Conservation (phyloP, 2,888 invertebrate genomes). For the Hypomecis punctinalis region DNA sequence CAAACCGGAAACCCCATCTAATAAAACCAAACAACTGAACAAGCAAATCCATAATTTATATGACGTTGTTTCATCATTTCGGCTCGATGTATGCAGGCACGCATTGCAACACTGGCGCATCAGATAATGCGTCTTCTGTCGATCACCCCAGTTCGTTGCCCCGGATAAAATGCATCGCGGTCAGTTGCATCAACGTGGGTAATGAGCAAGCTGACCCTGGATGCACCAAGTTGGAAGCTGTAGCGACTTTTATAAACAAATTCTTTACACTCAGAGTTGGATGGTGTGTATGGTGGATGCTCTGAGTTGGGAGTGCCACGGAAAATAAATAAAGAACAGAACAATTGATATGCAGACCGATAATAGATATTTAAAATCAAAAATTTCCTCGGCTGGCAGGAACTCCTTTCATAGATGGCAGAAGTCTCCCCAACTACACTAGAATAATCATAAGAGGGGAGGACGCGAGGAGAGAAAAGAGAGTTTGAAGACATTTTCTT, state of each 20-base stretch:
- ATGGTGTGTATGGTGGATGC: too few relatives aligned
- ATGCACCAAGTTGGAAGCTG: constrained; percentile 10
- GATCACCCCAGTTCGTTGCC: constrained; percentile 65
- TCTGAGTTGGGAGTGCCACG: too few relatives aligned
- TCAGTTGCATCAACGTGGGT: constrained; percentile 65
- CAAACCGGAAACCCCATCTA: constrained; percentile 16
- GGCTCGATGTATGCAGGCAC: constrained; percentile 29
- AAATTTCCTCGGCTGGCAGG: too few relatives aligned
- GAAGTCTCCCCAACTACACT: too few relatives aligned
- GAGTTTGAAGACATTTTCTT: too few relatives aligned
- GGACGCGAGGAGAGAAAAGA: too few relatives aligned
- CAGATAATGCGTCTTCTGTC: constrained; percentile 36
- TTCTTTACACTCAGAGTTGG: background rate
- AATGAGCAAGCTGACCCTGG: constrained; percentile 57
- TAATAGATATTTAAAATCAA: too few relatives aligned
- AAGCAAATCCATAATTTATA: constrained; percentile 28
- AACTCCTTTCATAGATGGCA: too few relatives aligned
- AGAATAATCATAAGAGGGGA: too few relatives aligned
- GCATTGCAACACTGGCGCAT: constrained; percentile 39
- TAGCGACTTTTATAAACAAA: background rate
- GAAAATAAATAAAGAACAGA: too few relatives aligned
- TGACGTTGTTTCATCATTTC: constrained; percentile 35
- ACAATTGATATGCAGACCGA: too few relatives aligned
- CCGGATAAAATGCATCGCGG: constrained; percentile 65
- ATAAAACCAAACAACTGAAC: constrained; percentile 15